Evolutionary conservation across 64 coral and sea anemone genomes (phyloP).

Genomic region (Stichodactyla helianthus): DNA sequence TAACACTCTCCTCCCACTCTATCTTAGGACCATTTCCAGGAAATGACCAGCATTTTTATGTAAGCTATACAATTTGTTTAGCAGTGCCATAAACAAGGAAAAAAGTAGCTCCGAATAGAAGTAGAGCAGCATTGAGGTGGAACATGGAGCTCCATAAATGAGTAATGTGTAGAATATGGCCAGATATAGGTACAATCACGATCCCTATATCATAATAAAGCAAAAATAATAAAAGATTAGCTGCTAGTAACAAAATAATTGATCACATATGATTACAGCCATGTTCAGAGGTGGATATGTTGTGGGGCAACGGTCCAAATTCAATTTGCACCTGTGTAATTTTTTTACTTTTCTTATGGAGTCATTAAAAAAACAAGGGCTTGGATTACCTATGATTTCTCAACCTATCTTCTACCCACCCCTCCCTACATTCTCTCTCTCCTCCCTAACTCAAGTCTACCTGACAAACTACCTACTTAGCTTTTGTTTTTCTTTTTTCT

Average conservation of each 20-base stretch:
- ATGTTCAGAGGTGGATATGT: neutral
- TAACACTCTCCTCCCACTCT: too few species aligned
- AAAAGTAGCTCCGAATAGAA: constrained; percentile 46
- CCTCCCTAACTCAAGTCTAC: too few species aligned
- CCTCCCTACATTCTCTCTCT: too few species aligned
- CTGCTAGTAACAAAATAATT: neutral
- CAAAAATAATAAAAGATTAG: neutral
- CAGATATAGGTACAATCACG: constrained; percentile 70
- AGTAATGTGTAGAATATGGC: constrained; percentile 51
- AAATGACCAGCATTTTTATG: neutral
- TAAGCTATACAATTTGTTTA: constrained; percentile 63
- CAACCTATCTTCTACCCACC: too few species aligned
- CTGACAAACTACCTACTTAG: too few species aligned
- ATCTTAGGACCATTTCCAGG: too few species aligned
- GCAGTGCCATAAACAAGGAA: constrained; percentile 76
- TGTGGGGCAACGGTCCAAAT: too few species aligned
- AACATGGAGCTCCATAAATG: constrained; percentile 61
- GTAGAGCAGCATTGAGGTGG: constrained; percentile 46
- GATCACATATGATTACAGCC: neutral
- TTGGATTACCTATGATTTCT: too few species aligned
- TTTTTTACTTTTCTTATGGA: too few species aligned
- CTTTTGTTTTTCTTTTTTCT: too few species aligned
- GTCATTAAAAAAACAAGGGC: too few species aligned
- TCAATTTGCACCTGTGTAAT: too few species aligned
- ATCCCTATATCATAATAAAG: constrained; percentile 34